phyloP scores from a whole-genome alignment of 64 coral and sea anemone species.

The Dendrophyllia cribrosa region DNA sequence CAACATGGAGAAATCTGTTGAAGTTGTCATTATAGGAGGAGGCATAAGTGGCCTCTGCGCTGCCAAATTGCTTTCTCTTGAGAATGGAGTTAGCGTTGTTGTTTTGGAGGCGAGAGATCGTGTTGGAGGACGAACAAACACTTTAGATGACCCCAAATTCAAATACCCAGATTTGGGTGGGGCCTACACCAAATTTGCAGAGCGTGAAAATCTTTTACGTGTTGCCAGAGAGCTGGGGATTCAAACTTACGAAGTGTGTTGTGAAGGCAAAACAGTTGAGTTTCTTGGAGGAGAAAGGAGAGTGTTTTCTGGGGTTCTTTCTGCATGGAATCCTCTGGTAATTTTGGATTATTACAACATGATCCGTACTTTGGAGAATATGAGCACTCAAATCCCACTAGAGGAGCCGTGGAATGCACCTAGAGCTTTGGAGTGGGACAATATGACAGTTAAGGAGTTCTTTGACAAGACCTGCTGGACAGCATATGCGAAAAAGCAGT shows the following conservation, averaged over 20 bases:
- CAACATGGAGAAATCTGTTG: constrained; percentile 22
- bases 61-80: constrained; percentile 70
- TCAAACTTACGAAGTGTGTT: constrained; percentile 78
- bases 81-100: constrained; percentile 59
- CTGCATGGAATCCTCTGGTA: constrained; percentile 81
- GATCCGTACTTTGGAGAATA: constrained; percentile 72
- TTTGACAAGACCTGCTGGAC: constrained; percentile 92
- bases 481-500: constrained; percentile 81
- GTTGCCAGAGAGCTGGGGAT: constrained; percentile 88
- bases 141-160: constrained; percentile 72
- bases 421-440: constrained; percentile 86
- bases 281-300: constrained; percentile 75
- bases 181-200: constrained; percentile 69
- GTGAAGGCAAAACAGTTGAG: constrained; percentile 73
- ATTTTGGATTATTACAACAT: constrained; percentile 89
- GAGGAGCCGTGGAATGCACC: constrained; percentile 77
- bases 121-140: constrained; percentile 89
- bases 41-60: constrained; percentile 91
- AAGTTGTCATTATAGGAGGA: constrained; percentile 85
- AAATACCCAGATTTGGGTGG: constrained; percentile 85
- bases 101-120: constrained; percentile 88
- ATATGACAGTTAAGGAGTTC: constrained; percentile 87
- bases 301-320: constrained; percentile 72
- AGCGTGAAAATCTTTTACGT: constrained; percentile 82
- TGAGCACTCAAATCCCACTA: constrained; percentile 71